Percentiles rank a stretch among this genome's conserved stretches.
These are phyloP conservation scores for Anoura caudifer DNA, from an alignment of 2,113 vertebrate genomes.

Conservation along the genomic window DNA sequence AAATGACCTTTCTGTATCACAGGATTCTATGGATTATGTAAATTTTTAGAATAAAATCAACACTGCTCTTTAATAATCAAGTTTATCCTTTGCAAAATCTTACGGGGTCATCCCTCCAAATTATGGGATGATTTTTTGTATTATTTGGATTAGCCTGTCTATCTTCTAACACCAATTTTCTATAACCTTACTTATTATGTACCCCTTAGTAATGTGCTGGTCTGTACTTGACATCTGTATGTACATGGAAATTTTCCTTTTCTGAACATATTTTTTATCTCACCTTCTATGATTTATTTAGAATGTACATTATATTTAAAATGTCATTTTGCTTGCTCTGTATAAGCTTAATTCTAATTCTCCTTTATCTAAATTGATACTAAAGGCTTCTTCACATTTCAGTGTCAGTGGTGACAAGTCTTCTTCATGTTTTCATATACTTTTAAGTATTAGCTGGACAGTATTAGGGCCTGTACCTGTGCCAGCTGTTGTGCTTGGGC, in stretches of 20 bases:
- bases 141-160: neutral
- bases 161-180: neutral
- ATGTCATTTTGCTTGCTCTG: neutral
- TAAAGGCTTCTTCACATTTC: neutral
- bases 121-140: neutral
- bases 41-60: neutral
- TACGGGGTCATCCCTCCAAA: neutral
- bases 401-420: neutral
- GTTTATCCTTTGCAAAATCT: neutral
- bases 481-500: neutral
- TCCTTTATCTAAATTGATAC: neutral
- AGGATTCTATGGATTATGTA: neutral
- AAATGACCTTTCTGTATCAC: neutral
- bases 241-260: neutral
- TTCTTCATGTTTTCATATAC: neutral
- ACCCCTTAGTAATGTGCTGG: neutral
- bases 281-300: neutral
- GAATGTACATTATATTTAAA: neutral
- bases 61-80: neutral
- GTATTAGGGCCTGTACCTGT: neutral
- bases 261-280: neutral
- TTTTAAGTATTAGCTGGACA: too few species aligned
- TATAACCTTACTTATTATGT: neutral
- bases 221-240: neutral
- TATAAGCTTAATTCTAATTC: neutral